A percentile compares a stretch with the other conserved stretches of the same genome.
phyloP scores from a whole-genome alignment of 2,888 invertebrate species.

The Cryptocheilus praepositus region DNA sequence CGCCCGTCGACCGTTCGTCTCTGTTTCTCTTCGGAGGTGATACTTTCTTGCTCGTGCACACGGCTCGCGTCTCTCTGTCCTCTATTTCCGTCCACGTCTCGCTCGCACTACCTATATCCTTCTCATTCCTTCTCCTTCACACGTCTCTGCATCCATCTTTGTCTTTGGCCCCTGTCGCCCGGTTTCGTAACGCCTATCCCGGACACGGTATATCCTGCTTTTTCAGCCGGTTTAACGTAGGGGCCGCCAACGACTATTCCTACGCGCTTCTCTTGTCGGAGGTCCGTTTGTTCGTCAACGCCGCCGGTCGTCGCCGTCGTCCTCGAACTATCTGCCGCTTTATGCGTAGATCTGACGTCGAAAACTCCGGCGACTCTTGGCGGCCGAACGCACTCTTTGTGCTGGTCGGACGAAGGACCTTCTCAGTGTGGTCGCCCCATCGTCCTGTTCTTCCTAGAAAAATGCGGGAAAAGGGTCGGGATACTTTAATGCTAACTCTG shows the following conservation, averaged over 20 bases:
- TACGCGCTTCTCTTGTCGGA: slow-evolving; percentile 15
- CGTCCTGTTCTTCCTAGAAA: no score
- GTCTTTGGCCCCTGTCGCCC: slow-evolving; percentile 19
- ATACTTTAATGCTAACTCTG: not conserved
- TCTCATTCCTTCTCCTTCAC: slow-evolving; percentile 10
- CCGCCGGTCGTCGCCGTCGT: not conserved
- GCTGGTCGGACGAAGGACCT: not conserved
- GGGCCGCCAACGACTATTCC: slow-evolving; percentile 29
- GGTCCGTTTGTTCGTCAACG: slow-evolving; percentile 17
- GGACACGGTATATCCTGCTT: slow-evolving; percentile 42
- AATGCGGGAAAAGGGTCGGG: not conserved
- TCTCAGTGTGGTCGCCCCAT: not conserved
- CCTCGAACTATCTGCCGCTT: not conserved
- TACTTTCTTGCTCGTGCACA: not conserved
- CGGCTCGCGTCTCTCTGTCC: not conserved
- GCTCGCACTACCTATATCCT: slow-evolving; percentile 14
- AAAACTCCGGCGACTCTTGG: not conserved
- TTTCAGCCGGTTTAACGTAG: slow-evolving; percentile 32
- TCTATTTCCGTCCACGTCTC: slow-evolving; percentile 23
- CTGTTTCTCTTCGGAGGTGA: slow-evolving; percentile 3
- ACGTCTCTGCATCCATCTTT: not conserved
- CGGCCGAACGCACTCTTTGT: not conserved
- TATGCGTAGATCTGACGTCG: not conserved
- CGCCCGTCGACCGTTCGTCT: slow-evolving; percentile 5
- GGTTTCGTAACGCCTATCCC: slow-evolving; percentile 42